phyloP scores from a whole-genome alignment of 2,888 invertebrate genomes.

The Cryptocephalus primarius region DNA sequence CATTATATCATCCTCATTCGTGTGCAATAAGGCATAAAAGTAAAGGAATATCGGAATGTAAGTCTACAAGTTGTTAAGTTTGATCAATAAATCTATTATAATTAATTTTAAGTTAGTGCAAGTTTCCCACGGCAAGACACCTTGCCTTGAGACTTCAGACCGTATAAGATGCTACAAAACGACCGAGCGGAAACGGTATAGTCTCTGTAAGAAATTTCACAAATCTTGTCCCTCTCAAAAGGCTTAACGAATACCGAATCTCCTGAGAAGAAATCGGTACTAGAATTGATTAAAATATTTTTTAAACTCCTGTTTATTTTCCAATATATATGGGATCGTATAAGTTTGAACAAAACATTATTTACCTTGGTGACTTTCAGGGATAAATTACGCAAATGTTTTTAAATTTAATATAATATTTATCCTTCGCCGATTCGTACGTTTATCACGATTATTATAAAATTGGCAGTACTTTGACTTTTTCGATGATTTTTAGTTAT shows the following conservation, averaged over 20 bases:
- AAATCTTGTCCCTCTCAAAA: constrained; percentile 2
- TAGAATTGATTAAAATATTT: background rate
- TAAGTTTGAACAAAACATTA: background rate
- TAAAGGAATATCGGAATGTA: background rate
- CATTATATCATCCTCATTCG: constrained; percentile 5
- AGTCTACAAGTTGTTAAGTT: too few relatives aligned
- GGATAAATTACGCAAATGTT: too few relatives aligned
- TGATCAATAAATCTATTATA: constrained; percentile 33
- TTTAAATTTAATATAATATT: too few relatives aligned
- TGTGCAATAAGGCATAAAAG: background rate
- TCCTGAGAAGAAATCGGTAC: background rate
- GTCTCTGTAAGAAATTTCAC: constrained; percentile 14
- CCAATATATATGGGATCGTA: too few relatives aligned
- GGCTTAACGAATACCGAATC: background rate
- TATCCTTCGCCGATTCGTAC: too few relatives aligned
- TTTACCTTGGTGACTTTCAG: too few relatives aligned
- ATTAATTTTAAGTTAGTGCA: constrained; percentile 35
- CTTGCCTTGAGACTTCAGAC: constrained; percentile 21
- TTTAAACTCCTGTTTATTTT: background rate
- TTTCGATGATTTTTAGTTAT: too few relatives aligned
- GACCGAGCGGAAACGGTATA: constrained; percentile 32
- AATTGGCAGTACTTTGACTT: too few relatives aligned
- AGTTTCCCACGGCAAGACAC: constrained; percentile 35
- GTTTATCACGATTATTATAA: too few relatives aligned
- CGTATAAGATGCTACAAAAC: constrained; percentile 33